Conservation (phyloP, 1,140 invertebrate genomes). For the Tetranychus cinnabarinus region DNA sequence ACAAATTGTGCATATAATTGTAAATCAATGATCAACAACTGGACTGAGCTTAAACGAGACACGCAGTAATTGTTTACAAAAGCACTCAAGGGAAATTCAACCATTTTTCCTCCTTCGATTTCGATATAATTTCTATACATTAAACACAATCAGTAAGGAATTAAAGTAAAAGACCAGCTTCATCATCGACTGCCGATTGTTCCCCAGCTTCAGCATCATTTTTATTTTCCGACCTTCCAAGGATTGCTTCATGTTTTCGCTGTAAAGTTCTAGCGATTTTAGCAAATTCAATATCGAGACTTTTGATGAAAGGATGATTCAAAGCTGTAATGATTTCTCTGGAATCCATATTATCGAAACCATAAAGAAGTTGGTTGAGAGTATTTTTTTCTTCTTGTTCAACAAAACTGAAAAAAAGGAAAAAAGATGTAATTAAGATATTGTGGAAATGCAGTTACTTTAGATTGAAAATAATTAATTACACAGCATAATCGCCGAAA, state of each 20-base stretch:
- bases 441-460: too few relatives aligned
- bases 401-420: constrained; percentile 14
- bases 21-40: too few relatives aligned
- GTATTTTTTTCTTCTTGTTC: constrained; percentile 40
- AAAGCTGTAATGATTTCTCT: constrained; percentile 47
- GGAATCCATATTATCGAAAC: constrained; percentile 67
- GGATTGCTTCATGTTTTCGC: not conserved
- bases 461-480: not conserved
- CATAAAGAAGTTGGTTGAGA: constrained; percentile 53
- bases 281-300: constrained; percentile 77
- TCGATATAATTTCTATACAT: too few relatives aligned
- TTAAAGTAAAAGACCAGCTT: not conserved
- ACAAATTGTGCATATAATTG: too few relatives aligned
- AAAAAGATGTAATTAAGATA: not conserved
- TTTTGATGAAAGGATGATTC: constrained; percentile 63
- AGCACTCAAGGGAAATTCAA: too few relatives aligned
- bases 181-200: not conserved
- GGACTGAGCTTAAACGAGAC: too few relatives aligned
- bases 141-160: not conserved
- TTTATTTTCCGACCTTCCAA: not conserved
- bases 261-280: constrained; percentile 34
- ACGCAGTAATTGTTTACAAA: too few relatives aligned
- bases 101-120: too few relatives aligned
- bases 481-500: constrained; percentile 47
- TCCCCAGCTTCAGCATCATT: not conserved